These are phyloP conservation scores for Lysiphlebus fabarum DNA, from an alignment of 1,140 invertebrate genomes.

Conservation along the genomic window DNA sequence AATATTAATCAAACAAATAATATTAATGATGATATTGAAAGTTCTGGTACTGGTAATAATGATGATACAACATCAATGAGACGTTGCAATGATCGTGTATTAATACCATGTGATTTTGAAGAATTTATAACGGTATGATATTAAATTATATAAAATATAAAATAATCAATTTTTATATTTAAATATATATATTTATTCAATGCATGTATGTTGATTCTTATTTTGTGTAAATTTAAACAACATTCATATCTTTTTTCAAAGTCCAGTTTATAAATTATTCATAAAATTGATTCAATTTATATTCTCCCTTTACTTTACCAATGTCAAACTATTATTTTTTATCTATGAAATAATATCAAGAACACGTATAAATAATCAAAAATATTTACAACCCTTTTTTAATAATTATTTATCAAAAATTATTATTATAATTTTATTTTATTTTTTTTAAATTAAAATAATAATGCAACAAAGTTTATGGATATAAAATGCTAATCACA, in stretches of 20 bases:
- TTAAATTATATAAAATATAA: not conserved
- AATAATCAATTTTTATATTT: not conserved
- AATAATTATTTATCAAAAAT: too few relatives aligned
- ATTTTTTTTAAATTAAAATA: too few relatives aligned
- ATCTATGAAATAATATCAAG: too few relatives aligned
- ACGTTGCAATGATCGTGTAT: constrained; percentile 68
- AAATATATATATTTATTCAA: not conserved
- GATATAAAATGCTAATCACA: too few relatives aligned
- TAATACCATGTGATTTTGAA: constrained; percentile 77
- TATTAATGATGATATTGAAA: constrained; percentile 31
- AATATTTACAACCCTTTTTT: too few relatives aligned
- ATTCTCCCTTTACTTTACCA: too few relatives aligned
- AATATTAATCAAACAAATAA: constrained; percentile 17
- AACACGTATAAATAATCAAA: too few relatives aligned
- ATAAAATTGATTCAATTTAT: constrained; percentile 8
- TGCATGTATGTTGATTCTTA: not conserved
- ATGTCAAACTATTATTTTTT: too few relatives aligned
- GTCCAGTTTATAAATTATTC: constrained; percentile 18
- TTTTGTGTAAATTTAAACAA: too few relatives aligned
- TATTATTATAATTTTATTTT: too few relatives aligned
- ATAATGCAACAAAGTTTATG: too few relatives aligned
- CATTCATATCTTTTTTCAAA: not conserved
- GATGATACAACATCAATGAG: constrained; percentile 34
- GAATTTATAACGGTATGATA: constrained; percentile 69
- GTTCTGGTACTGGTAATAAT: constrained; percentile 40